Percentiles rank a stretch among this genome's conserved stretches.
phyloP scores from a whole-genome alignment of 2,113 vertebrate species.

The Potamarius usumacintae region DNA sequence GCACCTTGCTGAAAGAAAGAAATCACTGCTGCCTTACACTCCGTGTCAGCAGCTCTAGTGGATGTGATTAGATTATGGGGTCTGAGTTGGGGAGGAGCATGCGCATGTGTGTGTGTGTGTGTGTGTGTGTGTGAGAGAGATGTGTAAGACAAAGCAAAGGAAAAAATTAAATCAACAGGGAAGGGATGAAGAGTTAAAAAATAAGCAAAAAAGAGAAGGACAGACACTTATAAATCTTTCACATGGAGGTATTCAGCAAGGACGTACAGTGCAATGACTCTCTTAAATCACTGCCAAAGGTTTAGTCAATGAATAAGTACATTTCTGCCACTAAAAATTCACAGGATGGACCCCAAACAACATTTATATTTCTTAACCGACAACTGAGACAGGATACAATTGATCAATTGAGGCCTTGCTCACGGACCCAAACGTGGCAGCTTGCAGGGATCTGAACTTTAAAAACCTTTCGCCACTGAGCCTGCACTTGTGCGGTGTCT shows the following conservation, averaged over 20 bases:
- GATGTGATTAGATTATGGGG: constrained; percentile 79
- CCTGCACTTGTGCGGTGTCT: background rate
- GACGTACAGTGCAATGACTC: constrained; percentile 36
- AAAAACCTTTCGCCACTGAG: background rate
- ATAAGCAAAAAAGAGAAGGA: background rate
- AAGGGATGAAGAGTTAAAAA: constrained; percentile 36
- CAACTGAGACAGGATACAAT: background rate
- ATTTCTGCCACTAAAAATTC: background rate
- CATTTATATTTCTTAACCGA: constrained; percentile 1
- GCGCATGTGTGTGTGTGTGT: background rate
- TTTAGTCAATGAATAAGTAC: constrained; percentile 9
- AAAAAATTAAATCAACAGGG: background rate
- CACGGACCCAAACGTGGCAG: background rate
- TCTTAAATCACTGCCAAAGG: background rate
- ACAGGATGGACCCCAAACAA: background rate
- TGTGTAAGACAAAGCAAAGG: background rate
- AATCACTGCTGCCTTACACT: constrained; percentile 72
- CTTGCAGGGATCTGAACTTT: background rate
- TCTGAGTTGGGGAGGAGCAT: constrained; percentile 52
- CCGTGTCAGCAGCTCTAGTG: constrained; percentile 68
- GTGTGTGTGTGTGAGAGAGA: background rate
- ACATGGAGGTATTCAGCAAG: constrained; percentile 18
- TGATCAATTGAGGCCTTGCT: background rate
- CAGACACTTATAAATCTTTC: constrained; percentile 38
- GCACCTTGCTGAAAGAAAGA: constrained; percentile 62